Conservation (phyloP, 2,888 invertebrate species). For the Dioctria rufipes region DNA sequence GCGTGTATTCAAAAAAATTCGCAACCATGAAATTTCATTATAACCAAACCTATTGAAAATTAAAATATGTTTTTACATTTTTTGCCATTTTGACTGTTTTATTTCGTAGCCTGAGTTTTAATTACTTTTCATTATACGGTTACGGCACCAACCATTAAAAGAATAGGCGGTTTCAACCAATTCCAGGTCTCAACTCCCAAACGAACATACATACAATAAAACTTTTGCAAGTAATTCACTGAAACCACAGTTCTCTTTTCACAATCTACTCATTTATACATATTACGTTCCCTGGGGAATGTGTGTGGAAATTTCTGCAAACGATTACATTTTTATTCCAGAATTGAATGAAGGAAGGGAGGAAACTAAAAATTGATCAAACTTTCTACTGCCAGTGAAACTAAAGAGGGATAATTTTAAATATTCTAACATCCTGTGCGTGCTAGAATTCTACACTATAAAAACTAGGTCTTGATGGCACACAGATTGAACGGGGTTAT, state of each 20-base stretch:
- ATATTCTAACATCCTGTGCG: conserved; percentile 19
- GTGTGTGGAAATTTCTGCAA: conserved; percentile 25
- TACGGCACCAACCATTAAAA: conserved; percentile 6
- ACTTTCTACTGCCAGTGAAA: conserved; percentile 17
- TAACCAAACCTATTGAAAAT: too few species aligned
- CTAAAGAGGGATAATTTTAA: conserved; percentile 11
- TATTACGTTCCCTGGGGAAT: conserved; percentile 20
- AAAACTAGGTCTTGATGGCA: not conserved
- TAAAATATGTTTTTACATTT: not conserved
- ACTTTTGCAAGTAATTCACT: conserved; percentile 13
- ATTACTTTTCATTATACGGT: conserved; percentile 14
- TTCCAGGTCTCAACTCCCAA: not conserved
- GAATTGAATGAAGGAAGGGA: not conserved
- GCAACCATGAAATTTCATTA: too few species aligned
- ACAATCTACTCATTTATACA: conserved; percentile 28
- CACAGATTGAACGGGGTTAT: too few species aligned
- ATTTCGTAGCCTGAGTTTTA: conserved; percentile 1
- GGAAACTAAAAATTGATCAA: conserved; percentile 34
- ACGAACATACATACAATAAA: conserved; percentile 20
- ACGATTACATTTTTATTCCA: conserved; percentile 29
- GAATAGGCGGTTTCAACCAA: not conserved
- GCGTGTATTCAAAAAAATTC: not conserved
- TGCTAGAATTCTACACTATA: not conserved
- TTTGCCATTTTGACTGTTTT: not conserved
- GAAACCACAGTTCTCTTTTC: conserved; percentile 21